phyloP scores from a whole-genome alignment of 2,888 invertebrate species.

The Carcina quercana region DNA sequence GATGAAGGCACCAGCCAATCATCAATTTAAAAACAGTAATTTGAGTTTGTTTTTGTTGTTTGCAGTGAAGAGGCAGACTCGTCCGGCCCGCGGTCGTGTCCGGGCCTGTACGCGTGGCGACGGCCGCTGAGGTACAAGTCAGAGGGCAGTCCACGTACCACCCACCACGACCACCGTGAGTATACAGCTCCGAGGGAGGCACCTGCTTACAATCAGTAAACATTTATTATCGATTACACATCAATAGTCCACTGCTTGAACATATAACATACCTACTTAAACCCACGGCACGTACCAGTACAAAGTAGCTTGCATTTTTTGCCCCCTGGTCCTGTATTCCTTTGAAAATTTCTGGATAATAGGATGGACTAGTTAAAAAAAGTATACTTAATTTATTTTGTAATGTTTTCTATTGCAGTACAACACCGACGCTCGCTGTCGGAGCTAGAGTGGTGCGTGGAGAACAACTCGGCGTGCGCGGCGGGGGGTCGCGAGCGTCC shows the following conservation, averaged over 20 bases:
- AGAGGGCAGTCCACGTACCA: constrained; percentile 39
- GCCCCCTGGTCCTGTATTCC: too few species aligned
- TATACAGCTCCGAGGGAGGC: constrained; percentile 8
- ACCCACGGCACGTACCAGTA: too few species aligned
- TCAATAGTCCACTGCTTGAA: too few species aligned
- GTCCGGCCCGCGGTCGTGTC: constrained; percentile 61
- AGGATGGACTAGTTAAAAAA: too few species aligned
- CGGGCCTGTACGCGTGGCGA: constrained; percentile 55
- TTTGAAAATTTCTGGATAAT: too few species aligned
- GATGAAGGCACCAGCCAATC: too few species aligned
- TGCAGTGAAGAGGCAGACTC: constrained; percentile 52
- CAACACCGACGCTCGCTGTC: constrained; percentile 83
- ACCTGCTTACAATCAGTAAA: too few species aligned
- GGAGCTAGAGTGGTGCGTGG: constrained; percentile 78
- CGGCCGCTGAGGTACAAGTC: constrained; percentile 46
- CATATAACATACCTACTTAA: too few species aligned
- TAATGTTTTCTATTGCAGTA: constrained; percentile 50
- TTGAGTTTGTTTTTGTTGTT: constrained; percentile 2
- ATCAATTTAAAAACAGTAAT: too few species aligned
- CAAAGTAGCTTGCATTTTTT: too few species aligned
- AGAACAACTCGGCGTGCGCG: constrained; percentile 46
- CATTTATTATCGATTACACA: too few species aligned
- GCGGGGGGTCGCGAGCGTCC: constrained; percentile 17
- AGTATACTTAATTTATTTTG: too few species aligned
- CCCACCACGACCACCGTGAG: constrained; percentile 34